Evolutionary conservation across 2,797 vertebrate species (phyloP), one percentile per base, ranked within the genome.

Genomic region (Glyptemys insculpta): DNA sequence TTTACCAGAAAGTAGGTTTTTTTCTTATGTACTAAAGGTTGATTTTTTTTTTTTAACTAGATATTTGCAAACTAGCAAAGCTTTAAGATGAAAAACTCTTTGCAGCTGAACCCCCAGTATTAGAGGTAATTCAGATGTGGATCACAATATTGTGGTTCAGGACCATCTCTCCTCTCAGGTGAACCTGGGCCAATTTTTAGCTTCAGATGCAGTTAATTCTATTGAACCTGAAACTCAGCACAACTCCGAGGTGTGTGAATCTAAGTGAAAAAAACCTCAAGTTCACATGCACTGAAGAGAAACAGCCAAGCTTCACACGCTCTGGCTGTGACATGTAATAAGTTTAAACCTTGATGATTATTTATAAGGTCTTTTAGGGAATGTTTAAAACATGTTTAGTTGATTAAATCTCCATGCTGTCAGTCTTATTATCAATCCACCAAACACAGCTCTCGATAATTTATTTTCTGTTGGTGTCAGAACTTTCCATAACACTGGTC

Each of bases 241-340:
- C 15, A 88, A 11, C 4, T 83, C 19, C 81, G 81, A 84, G 2
- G 1, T 41, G 47, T 79, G 6, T 87, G 29, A 94, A 79, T 23
- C 2, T 5, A 47, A 79, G 50, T 8, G n/a, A 50, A 56, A 83
- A 86, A 81, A 54, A 47, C 1, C n/a, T n/a, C 19, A 47, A 72
- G 37, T 91, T 85, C 82, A 4, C 57, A 16, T 59, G 25, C 53
- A 91, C 7, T 34, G 29, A 53, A 49, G 47, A 85, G 86, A 82
- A 10, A 0, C 0, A 1, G 0, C 2, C 49, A 2, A 1, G 3
- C 65, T 82, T 93, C 44, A 29, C 62, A 18, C 76, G 3, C 6
- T 62, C 68, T 37, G 37, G 68, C 3, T 56, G 0, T 65, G 52
- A 25, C 2, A 68, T 0, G 2, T 34, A 7, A 62, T 81, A 81